A percentile compares a stretch with the other conserved stretches of the same genome.
Conservation (phyloP, 2,888 invertebrate species). For the Cheilosia variabilis region DNA sequence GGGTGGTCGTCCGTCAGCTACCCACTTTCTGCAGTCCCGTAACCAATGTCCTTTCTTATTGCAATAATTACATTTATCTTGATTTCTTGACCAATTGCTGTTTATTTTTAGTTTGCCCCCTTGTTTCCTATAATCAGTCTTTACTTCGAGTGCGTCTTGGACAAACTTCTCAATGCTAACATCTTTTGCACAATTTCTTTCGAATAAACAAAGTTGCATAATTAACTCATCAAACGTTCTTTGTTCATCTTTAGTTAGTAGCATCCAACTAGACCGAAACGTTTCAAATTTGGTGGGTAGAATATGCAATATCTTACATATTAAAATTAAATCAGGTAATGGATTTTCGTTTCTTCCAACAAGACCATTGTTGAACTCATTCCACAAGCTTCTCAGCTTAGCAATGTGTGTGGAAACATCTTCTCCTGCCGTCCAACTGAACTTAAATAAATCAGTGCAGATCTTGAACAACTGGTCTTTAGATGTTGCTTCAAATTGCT, state of each 20-base stretch:
- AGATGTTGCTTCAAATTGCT: conserved; percentile 78
- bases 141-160: too few species aligned
- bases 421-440: too few species aligned
- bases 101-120: too few species aligned
- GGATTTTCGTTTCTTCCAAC: too few species aligned
- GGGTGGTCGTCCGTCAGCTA: neutral
- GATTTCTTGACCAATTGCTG: too few species aligned
- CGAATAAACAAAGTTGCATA: too few species aligned
- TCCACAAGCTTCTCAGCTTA: too few species aligned
- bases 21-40: neutral
- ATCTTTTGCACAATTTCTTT: too few species aligned
- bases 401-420: too few species aligned
- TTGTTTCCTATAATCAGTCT: too few species aligned
- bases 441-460: conserved; percentile 77
- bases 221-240: neutral
- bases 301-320: neutral
- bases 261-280: neutral
- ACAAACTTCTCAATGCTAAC: too few species aligned
- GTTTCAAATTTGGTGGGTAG: neutral
- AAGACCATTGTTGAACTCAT: too few species aligned
- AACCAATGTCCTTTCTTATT: neutral
- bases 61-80: neutral
- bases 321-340: neutral
- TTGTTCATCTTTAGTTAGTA: neutral
- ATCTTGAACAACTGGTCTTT: conserved; percentile 80